Evolutionary conservation across 2,888 invertebrate species (phyloP).

Genomic region (Tetranychus piercei): DNA sequence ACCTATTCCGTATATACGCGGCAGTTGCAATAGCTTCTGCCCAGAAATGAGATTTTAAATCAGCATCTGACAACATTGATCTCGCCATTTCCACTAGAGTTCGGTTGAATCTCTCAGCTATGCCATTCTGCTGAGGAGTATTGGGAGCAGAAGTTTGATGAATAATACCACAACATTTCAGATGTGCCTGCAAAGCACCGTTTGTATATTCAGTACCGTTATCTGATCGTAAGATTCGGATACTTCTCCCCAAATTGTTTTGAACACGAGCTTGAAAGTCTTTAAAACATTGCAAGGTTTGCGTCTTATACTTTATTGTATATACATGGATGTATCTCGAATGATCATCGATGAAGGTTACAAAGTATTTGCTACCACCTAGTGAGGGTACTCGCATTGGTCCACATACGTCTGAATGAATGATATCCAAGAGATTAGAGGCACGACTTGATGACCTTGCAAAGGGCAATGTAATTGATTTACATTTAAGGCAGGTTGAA

Average conservation of each 20-base stretch:
- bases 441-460: no score
- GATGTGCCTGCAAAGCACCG: slow-evolving; percentile 20
- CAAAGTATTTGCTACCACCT: slow-evolving; percentile 19
- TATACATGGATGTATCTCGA: slow-evolving; percentile 17
- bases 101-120: slow-evolving; percentile 26
- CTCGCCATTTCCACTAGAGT: slow-evolving; percentile 26
- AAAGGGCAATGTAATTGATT: no score
- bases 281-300: slow-evolving; percentile 11
- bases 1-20: slow-evolving; percentile 26
- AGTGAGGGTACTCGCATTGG: slow-evolving; percentile 11
- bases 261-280: slow-evolving; percentile 12
- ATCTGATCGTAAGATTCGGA: slow-evolving; percentile 20
- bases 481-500: no score
- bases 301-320: slow-evolving; percentile 15
- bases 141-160: slow-evolving; percentile 24
- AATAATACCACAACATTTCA: slow-evolving; percentile 22
- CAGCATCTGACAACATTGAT: slow-evolving; percentile 22
- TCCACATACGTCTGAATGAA: neutral
- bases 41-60: slow-evolving; percentile 24
- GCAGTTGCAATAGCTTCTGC: slow-evolving; percentile 25
- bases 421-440: neutral
- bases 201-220: slow-evolving; percentile 23
- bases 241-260: slow-evolving; percentile 12
- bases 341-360: slow-evolving; percentile 20
- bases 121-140: slow-evolving; percentile 27